Conservation (phyloP, 2,113 vertebrate species). For the Pedionomus torquatus region DNA sequence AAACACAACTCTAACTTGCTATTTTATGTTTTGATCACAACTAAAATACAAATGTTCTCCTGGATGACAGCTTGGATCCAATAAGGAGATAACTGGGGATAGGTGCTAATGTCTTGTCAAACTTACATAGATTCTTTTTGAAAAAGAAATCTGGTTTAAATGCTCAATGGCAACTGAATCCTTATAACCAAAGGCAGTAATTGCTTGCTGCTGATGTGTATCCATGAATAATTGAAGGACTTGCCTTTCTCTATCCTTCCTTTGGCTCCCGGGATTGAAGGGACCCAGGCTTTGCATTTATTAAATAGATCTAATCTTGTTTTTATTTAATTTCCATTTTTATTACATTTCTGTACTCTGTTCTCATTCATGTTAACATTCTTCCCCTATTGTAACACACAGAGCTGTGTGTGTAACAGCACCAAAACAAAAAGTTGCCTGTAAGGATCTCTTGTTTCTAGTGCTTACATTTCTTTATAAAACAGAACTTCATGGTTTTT, state of each 20-base stretch:
- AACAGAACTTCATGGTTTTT: neutral
- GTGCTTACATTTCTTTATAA: neutral
- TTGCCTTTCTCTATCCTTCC: constrained; percentile 27
- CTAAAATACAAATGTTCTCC: neutral
- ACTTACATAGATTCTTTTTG: neutral
- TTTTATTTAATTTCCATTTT: constrained; percentile 64
- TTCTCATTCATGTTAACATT: neutral
- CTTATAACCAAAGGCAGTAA: constrained; percentile 50
- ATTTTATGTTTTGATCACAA: constrained; percentile 14
- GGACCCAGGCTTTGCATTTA: constrained; percentile 2
- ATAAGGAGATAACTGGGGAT: constrained; percentile 17
- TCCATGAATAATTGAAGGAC: constrained; percentile 69
- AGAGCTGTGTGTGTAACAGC: neutral
- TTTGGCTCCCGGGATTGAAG: constrained; percentile 47
- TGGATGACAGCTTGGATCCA: constrained; percentile 20
- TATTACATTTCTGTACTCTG: constrained; percentile 31
- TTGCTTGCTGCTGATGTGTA: constrained; percentile 56
- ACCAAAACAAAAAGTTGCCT: neutral
- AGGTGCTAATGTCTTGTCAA: constrained; percentile 49
- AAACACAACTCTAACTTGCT: neutral
- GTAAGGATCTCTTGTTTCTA: neutral
- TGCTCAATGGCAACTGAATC: constrained; percentile 41
- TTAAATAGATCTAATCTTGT: constrained; percentile 45
- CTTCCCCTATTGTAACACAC: neutral
- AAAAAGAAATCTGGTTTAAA: constrained; percentile 51